These are phyloP conservation scores for Coleophora flavipennella DNA, from an alignment of 2,888 invertebrate species.

Conservation along the genomic window DNA sequence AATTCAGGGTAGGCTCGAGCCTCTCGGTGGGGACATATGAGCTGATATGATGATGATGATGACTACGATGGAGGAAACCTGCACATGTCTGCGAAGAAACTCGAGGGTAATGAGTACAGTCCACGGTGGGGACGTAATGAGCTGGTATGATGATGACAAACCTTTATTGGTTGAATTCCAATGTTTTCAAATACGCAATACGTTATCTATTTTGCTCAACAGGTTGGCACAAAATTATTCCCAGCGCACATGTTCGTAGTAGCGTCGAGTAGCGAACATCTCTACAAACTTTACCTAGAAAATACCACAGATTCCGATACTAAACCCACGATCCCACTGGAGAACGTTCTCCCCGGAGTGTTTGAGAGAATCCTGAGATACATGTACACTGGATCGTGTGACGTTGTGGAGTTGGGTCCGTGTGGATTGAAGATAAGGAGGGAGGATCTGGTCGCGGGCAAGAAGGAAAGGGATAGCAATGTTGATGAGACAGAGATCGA, in stretches of 20 bases:
- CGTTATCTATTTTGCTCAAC: slow-evolving; percentile 9
- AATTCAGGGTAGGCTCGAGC: no score
- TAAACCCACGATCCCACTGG: slow-evolving; percentile 55
- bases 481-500: slow-evolving; percentile 30
- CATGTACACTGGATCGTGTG: slow-evolving; percentile 80
- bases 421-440: slow-evolving; percentile 57
- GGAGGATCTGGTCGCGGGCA: slow-evolving; percentile 43
- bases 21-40: no score
- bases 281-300: slow-evolving; percentile 71
- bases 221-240: slow-evolving; percentile 75
- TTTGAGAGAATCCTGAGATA: slow-evolving; percentile 78
- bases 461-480: slow-evolving; percentile 38
- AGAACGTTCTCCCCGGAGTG: slow-evolving; percentile 74
- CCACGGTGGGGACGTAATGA: no score
- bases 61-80: no score
- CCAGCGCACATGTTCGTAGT: slow-evolving; percentile 83
- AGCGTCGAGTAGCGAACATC: slow-evolving; percentile 74
- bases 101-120: no score
- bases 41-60: no score
- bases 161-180: no score
- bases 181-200: no score
- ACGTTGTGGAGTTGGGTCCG: slow-evolving; percentile 68
- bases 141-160: no score
- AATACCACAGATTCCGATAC: slow-evolving; percentile 29
- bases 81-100: no score